Conservation (phyloP, 2,888 invertebrate species). For the Drosophila eohydei region DNA sequence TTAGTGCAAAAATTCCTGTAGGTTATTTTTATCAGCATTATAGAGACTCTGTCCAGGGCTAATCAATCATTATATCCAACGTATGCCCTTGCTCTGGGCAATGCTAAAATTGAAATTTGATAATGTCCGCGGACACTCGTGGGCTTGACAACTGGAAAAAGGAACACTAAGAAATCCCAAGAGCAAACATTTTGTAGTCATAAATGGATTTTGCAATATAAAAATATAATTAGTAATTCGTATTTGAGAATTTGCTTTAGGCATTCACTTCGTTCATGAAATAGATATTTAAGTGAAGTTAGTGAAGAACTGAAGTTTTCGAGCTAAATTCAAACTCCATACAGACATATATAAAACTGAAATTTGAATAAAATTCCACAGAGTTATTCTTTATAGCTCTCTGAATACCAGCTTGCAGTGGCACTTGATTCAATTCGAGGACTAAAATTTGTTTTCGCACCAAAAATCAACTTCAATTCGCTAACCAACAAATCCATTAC, state of each 20-base stretch:
- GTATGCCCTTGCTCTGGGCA: background rate
- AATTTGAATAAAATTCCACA: background rate
- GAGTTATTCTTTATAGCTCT: background rate
- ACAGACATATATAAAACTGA: background rate
- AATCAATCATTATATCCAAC: slow-evolving; percentile 45
- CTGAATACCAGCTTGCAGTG: background rate
- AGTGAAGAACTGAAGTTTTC: too few relatives aligned
- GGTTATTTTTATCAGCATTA: slow-evolving; percentile 16
- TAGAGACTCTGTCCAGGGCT: slow-evolving; percentile 12
- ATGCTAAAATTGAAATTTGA: slow-evolving; percentile 30
- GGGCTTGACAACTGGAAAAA: background rate
- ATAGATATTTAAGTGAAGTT: too few relatives aligned
- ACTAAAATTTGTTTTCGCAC: background rate
- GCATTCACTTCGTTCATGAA: too few relatives aligned
- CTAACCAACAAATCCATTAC: slow-evolving; percentile 6
- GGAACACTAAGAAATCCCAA: background rate
- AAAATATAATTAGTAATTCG: background rate
- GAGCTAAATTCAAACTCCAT: too few relatives aligned
- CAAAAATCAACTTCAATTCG: background rate
- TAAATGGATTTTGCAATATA: background rate
- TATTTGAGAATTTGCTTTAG: too few relatives aligned
- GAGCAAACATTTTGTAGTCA: background rate
- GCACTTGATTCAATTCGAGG: background rate
- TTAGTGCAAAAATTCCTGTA: slow-evolving; percentile 26
- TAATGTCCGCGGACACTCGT: background rate